Evolutionary conservation across 2,113 vertebrate genomes (phyloP).

Genomic region (Trogon surrucura): DNA sequence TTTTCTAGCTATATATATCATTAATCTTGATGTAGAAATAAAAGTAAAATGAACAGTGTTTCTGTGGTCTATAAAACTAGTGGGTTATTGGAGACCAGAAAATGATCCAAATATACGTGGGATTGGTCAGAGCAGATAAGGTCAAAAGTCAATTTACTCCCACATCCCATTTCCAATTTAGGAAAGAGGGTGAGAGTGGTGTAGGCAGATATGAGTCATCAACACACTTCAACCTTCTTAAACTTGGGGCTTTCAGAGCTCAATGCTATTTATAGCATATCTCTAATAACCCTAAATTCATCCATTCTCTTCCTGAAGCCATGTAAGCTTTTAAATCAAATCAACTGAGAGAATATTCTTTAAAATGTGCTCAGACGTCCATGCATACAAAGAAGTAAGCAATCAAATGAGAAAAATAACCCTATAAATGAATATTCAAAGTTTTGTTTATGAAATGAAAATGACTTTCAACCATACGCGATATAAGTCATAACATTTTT

Average conservation of each 20-base stretch:
- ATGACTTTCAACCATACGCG: not conserved
- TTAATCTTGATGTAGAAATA: not conserved
- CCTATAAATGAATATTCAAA: not conserved
- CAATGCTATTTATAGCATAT: not conserved
- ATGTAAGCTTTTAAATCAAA: not conserved
- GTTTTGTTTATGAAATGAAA: not conserved
- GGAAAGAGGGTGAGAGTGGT: not conserved
- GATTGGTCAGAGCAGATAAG: not conserved
- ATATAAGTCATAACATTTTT: not conserved
- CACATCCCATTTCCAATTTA: not conserved
- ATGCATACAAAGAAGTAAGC: not conserved
- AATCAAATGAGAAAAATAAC: not conserved
- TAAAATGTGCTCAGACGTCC: not conserved
- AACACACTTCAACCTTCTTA: not conserved
- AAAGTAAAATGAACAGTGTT: not conserved
- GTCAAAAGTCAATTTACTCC: not conserved
- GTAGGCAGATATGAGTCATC: not conserved
- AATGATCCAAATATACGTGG: not conserved
- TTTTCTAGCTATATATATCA: not conserved
- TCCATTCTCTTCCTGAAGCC: not conserved
- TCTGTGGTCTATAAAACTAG: not conserved
- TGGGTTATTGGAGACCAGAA: not conserved
- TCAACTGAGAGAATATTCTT: not conserved
- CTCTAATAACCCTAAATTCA: not conserved
- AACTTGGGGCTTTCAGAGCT: not conserved